Percentiles rank a stretch among this genome's conserved stretches.
These are phyloP conservation scores for Philonicus albiceps DNA, from an alignment of 2,888 invertebrate genomes.

Conservation along the genomic window DNA sequence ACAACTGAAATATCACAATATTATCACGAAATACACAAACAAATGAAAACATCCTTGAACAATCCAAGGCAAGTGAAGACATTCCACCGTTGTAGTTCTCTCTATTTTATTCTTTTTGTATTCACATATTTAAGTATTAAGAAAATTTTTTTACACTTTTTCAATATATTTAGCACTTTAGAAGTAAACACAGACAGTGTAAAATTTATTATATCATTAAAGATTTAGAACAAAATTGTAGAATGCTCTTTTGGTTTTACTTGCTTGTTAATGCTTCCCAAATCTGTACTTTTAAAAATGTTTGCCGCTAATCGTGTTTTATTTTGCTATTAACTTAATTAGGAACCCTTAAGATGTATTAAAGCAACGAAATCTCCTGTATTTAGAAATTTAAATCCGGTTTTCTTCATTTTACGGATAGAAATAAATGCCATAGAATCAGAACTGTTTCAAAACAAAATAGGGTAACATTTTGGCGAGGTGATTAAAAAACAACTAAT, in stretches of 20 bases:
- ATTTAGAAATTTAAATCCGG: too few relatives aligned
- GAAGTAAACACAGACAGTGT: background rate
- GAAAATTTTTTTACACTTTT: conserved; percentile 25
- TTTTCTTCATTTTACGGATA: too few relatives aligned
- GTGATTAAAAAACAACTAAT: too few relatives aligned
- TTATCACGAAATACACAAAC: background rate
- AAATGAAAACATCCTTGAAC: background rate
- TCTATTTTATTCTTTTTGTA: background rate
- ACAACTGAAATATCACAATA: background rate
- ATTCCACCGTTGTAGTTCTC: background rate
- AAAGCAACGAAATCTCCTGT: background rate
- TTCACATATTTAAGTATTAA: conserved; percentile 10
- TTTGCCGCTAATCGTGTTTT: background rate
- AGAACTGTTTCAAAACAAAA: too few relatives aligned
- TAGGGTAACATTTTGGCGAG: too few relatives aligned
- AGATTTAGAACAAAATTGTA: background rate
- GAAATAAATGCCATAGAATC: too few relatives aligned
- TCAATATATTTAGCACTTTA: background rate
- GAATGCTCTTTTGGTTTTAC: background rate
- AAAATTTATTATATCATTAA: conserved; percentile 3
- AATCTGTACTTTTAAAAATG: background rate
- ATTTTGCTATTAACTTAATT: background rate
- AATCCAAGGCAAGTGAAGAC: conserved; percentile 1
- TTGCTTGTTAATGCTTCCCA: conserved; percentile 1
- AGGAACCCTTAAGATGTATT: background rate